Evolutionary conservation across 2,888 invertebrate genomes (phyloP).

Genomic region (Serripes groenlandicus): DNA sequence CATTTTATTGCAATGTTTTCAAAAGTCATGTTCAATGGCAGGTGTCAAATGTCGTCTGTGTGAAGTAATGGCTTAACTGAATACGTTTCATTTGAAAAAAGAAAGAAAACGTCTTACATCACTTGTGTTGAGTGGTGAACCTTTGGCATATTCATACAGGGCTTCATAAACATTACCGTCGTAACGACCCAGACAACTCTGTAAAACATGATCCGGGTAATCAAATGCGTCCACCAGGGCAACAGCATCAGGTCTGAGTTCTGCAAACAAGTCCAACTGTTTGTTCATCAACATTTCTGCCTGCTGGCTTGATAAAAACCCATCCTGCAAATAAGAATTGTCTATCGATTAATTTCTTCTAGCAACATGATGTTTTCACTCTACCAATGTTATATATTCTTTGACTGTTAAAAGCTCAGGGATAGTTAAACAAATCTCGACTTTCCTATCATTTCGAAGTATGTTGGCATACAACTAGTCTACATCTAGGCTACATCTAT

Average conservation of each 20-base stretch:
- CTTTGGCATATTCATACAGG: conserved; percentile 86
- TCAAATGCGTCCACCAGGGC: conserved; percentile 97
- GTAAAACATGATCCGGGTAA: conserved; percentile 86
- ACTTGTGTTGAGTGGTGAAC: conserved; percentile 86
- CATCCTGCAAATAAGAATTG: conserved; percentile 90
- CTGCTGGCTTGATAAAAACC: conserved; percentile 87
- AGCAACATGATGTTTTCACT: no score
- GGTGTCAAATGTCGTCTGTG: neutral
- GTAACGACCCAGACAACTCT: conserved; percentile 86
- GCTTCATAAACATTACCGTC: conserved; percentile 87
- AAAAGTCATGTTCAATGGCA: no score
- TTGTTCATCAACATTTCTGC: conserved; percentile 89
- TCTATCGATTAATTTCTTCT: no score
- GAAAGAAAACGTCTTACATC: conserved; percentile 73
- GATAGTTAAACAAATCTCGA: no score
- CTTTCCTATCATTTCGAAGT: no score
- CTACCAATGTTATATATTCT: no score
- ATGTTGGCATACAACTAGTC: no score
- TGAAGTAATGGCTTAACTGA: neutral
- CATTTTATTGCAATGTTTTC: no score
- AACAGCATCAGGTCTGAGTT: conserved; percentile 94
- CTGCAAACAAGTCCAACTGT: conserved; percentile 90
- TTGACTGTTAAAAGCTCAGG: no score
- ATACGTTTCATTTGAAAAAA: neutral
- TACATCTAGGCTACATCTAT: no score